phyloP scores from a whole-genome alignment of 1,140 invertebrate genomes.

The Aradophagus sp. region DNA sequence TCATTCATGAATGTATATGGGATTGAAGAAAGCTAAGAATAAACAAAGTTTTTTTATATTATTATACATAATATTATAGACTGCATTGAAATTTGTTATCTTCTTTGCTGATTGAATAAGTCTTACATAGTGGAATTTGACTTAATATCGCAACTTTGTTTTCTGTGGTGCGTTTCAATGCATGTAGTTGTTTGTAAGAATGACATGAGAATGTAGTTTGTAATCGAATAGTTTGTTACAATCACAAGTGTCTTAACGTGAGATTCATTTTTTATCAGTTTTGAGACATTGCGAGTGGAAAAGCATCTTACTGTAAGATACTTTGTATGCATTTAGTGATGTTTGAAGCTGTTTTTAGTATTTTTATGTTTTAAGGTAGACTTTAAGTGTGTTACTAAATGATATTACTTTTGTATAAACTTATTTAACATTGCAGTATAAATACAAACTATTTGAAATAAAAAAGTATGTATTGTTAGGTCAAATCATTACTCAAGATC shows the following conservation, averaged over 20 bases:
- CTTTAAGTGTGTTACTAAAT: conserved; percentile 5
- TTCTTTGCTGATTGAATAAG: too few relatives aligned
- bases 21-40: too few relatives aligned
- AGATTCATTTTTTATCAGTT: conserved; percentile 9
- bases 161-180: conserved; percentile 25
- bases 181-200: conserved; percentile 19
- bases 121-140: too few relatives aligned
- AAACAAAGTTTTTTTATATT: too few relatives aligned
- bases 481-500: not conserved
- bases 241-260: conserved; percentile 15
- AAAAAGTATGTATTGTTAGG: not conserved
- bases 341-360: conserved; percentile 4
- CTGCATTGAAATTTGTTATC: too few relatives aligned
- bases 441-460: conserved; percentile 4
- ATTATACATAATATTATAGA: too few relatives aligned
- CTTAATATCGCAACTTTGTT: too few relatives aligned
- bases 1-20: too few relatives aligned
- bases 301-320: conserved; percentile 12
- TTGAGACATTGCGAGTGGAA: not conserved
- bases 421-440: conserved; percentile 1
- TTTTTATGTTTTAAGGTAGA: conserved; percentile 13
- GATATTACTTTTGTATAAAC: conserved; percentile 8
- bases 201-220: conserved; percentile 6
- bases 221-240: conserved; percentile 9
- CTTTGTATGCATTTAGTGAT: conserved; percentile 6